Conservation (phyloP, 2,797 vertebrate genomes). For the Dicrostonyx torquatus region DNA sequence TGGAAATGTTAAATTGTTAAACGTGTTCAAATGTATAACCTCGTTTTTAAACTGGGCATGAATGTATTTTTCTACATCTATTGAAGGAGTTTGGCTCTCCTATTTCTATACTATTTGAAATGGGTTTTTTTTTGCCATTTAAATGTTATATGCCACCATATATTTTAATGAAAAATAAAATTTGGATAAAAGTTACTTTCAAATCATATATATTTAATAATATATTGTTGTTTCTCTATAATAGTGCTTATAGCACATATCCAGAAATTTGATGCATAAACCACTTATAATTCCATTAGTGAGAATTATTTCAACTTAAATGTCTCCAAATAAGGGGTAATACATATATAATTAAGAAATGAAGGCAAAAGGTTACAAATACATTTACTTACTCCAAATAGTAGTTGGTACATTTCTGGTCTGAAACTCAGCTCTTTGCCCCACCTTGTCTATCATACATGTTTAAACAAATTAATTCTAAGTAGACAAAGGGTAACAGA, state of each 20-base stretch:
- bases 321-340: not conserved
- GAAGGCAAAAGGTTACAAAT: not conserved
- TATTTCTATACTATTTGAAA: not conserved
- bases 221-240: not conserved
- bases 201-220: not conserved
- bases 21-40: not conserved
- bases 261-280: not conserved
- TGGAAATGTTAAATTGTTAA: not conserved
- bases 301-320: not conserved
- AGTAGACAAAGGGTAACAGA: conserved; percentile 39
- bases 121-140: not conserved
- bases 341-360: not conserved
- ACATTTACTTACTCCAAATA: conserved; percentile 63
- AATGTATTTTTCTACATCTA: not conserved
- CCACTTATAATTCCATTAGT: not conserved
- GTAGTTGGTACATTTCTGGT: conserved; percentile 57
- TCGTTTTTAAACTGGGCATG: not conserved
- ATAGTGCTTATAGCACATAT: not conserved
- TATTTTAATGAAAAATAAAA: not conserved
- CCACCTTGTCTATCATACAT: not conserved
- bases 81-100: not conserved
- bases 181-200: not conserved
- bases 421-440: conserved; percentile 41
- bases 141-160: not conserved
- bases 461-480: conserved; percentile 64